Evolutionary conservation across 1,140 invertebrate genomes (phyloP).

Genomic region (Drosophila burlai): DNA sequence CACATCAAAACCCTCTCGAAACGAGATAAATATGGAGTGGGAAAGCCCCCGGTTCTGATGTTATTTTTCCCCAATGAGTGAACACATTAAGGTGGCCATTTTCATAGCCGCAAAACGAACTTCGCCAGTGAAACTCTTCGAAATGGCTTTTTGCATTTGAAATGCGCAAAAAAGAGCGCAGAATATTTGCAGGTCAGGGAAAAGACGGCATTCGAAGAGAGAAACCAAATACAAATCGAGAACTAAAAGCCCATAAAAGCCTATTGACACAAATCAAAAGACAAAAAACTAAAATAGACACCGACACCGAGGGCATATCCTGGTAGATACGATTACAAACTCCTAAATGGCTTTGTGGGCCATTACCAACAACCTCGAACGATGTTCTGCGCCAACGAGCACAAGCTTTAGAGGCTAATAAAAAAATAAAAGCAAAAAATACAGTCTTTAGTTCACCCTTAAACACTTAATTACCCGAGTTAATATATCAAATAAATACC

Average conservation of each 20-base stretch:
- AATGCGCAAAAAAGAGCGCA: constrained; percentile 8
- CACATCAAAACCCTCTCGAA: not conserved
- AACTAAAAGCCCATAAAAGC: constrained; percentile 72
- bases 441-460: not conserved
- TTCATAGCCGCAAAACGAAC: constrained; percentile 28
- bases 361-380: constrained; percentile 11
- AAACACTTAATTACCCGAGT: not conserved
- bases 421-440: not conserved
- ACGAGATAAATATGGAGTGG: not conserved
- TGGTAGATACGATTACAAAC: constrained; percentile 13
- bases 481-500: not conserved
- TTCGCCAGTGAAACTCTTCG: not conserved
- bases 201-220: not conserved
- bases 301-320: not conserved
- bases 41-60: not conserved
- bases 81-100: constrained; percentile 36
- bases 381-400: not conserved
- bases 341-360: constrained; percentile 22
- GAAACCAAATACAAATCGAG: constrained; percentile 36
- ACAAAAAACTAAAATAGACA: constrained; percentile 12
- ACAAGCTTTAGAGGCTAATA: not conserved
- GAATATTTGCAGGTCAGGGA: not conserved
- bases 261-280: constrained; percentile 70
- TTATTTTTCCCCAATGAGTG: constrained; percentile 23
- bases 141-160: constrained; percentile 40